A percentile compares a stretch with the other conserved stretches of the same genome.
phyloP scores from a whole-genome alignment of 2,888 invertebrate species.

The Perizoma flavofasciatum region DNA sequence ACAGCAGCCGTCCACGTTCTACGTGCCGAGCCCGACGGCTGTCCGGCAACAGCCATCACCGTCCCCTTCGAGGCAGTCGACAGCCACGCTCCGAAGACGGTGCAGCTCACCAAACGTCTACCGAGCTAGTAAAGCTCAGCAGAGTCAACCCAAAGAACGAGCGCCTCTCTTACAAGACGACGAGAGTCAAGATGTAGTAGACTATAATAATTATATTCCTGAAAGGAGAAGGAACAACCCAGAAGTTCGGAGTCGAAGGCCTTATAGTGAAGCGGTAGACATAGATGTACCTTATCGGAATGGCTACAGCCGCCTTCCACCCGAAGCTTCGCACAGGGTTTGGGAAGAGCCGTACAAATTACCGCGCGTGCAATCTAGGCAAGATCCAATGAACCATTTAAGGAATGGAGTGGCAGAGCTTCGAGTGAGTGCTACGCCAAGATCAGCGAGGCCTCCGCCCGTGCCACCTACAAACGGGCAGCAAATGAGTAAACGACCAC shows the following conservation, averaged over 20 bases:
- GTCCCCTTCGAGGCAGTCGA: constrained; percentile 65
- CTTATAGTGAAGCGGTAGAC: constrained; percentile 78
- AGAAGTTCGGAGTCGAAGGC: constrained; percentile 65
- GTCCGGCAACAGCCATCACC: constrained; percentile 74
- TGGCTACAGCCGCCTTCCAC: constrained; percentile 65
- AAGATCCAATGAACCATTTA: constrained; percentile 71
- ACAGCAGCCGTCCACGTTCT: constrained; percentile 86
- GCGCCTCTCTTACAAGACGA: constrained; percentile 68
- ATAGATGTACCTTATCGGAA: constrained; percentile 70
- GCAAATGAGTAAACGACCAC: constrained; percentile 59
- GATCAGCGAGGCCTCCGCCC: constrained; percentile 70
- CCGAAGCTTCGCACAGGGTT: constrained; percentile 61
- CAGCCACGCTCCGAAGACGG: constrained; percentile 65
- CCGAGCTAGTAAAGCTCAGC: constrained; percentile 57
- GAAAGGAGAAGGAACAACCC: constrained; percentile 64
- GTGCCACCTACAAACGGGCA: constrained; percentile 58
- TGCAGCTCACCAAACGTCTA: constrained; percentile 80
- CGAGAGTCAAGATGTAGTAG: constrained; percentile 72
- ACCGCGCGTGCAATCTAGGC: constrained; percentile 70
- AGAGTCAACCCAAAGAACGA: constrained; percentile 53
- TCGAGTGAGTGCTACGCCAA: constrained; percentile 72
- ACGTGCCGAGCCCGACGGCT: constrained; percentile 86
- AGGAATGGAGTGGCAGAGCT: constrained; percentile 72
- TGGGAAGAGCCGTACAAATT: constrained; percentile 78
- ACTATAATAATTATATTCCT: constrained; percentile 61